Base-by-base conservation (phyloP, 2,797 vertebrate genomes). In the Limosa lapponica region DNA sequence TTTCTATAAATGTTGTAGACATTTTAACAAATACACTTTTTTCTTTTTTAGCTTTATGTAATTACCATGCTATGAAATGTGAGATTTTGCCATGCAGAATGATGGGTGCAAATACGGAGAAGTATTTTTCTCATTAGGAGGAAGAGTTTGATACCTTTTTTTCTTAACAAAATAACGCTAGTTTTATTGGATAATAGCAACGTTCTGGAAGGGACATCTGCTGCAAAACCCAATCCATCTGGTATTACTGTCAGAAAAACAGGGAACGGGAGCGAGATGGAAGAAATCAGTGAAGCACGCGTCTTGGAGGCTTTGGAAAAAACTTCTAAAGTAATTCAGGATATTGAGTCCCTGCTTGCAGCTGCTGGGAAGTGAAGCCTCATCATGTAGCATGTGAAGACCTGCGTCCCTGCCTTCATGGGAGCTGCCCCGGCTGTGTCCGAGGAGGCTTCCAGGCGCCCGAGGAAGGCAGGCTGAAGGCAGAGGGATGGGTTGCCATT, bases 281-380 rank as follows among this genome's bases (percentile, higher is more conserved):
- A 96, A 64, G 95, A 78, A 94, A 36, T 93, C 36, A 23, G 49
- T 57, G 81, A 96, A 86, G 91, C 73, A 6, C 61, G 27, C 0
- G 37, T 98, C 69, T 92, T 95, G 30, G 58, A 94, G 32, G 97
- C 97, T 90, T 83, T 98, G 94, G 94, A 97, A 84, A 98, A 96
- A 96, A 98, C 97, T n/a, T 97, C 98, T 44, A 94, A 97, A 96
- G 90, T 95, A 8, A 98, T 98, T 82, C 96, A 87, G 37, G 98
- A 98, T 95, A 98, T 98, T 92, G 98, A 98, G 41, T 94, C 46
- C 84, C 91, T 98, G 79, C 94, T 98, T 48, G 93, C 95, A 28
- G 81, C 79, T 37, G 92, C 96, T 74, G 95, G 91, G 82, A 97
- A 77, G 70, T 95, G 39, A 97, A 82, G 73, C 43, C 34, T 46